Conservation (phyloP, 2,797 vertebrate genomes). For the Pseudochaenichthys georgianus region DNA sequence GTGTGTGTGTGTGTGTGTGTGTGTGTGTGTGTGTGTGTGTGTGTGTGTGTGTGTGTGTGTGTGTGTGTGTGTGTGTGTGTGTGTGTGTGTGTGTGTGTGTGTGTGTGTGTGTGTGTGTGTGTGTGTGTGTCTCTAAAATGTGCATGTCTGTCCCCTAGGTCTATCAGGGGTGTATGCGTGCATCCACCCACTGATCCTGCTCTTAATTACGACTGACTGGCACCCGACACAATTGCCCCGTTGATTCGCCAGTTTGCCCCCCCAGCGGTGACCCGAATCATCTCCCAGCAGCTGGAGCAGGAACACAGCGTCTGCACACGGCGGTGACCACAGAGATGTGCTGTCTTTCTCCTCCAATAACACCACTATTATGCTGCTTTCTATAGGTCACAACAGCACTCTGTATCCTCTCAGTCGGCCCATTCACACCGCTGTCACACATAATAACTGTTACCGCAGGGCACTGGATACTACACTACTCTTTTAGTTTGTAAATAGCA, state of each 20-base stretch:
- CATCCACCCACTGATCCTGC: slow-evolving; percentile 86
- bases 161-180: slow-evolving; percentile 39
- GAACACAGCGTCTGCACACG: slow-evolving; percentile 83
- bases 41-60: no score
- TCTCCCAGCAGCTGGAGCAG: slow-evolving; percentile 89
- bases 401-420: slow-evolving; percentile 57
- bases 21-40: slow-evolving; percentile 53
- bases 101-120: no score
- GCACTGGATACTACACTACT: background rate
- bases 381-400: slow-evolving; percentile 63
- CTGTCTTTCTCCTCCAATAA: slow-evolving; percentile 49
- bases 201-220: slow-evolving; percentile 99
- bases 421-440: slow-evolving; percentile 60
- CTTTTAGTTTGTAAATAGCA: background rate
- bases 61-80: no score
- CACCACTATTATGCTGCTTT: slow-evolving; percentile 51
- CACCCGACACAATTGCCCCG: slow-evolving; percentile 97
- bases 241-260: slow-evolving; percentile 91
- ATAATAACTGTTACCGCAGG: slow-evolving; percentile 14
- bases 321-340: slow-evolving; percentile 48
- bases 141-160: slow-evolving; percentile 59
- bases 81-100: no score
- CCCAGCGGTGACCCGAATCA: slow-evolving; percentile 93
- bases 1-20: slow-evolving; percentile 62
- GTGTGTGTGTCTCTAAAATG: slow-evolving; percentile 2